phyloP scores from a whole-genome alignment of 1,140 invertebrate genomes.

The Euura saliciscinereae region DNA sequence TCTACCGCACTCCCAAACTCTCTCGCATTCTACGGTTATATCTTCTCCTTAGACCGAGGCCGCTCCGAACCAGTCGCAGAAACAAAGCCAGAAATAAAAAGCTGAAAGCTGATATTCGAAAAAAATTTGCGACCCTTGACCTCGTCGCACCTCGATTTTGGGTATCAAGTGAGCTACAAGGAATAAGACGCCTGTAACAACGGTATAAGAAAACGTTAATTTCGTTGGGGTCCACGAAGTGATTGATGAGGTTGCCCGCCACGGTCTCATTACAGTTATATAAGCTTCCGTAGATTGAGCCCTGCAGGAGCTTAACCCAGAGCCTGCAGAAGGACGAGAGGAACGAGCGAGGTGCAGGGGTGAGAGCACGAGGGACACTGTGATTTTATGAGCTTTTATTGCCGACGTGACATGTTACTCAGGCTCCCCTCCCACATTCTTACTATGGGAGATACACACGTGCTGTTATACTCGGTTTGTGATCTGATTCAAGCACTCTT shows the following conservation, averaged over 20 bases:
- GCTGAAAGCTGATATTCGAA: neutral
- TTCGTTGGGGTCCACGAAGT: constrained; percentile 41
- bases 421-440: neutral
- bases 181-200: neutral
- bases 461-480: neutral
- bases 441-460: too few species aligned
- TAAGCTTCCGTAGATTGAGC: constrained; percentile 61
- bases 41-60: neutral
- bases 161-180: neutral
- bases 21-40: constrained; percentile 24
- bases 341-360: neutral
- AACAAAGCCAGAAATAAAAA: neutral
- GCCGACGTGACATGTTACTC: constrained; percentile 46
- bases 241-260: constrained; percentile 58
- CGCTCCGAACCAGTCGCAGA: neutral
- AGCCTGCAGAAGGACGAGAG: constrained; percentile 40
- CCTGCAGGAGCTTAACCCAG: constrained; percentile 49
- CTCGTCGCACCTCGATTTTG: neutral
- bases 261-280: constrained; percentile 62
- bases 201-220: constrained; percentile 7
- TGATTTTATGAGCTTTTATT: constrained; percentile 63
- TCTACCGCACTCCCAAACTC: constrained; percentile 9
- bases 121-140: neutral
- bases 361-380: constrained; percentile 25
- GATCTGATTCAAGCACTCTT: neutral